Evolutionary conservation across 2,888 invertebrate species (phyloP).

Genomic region (Himalopsyche japonica): DNA sequence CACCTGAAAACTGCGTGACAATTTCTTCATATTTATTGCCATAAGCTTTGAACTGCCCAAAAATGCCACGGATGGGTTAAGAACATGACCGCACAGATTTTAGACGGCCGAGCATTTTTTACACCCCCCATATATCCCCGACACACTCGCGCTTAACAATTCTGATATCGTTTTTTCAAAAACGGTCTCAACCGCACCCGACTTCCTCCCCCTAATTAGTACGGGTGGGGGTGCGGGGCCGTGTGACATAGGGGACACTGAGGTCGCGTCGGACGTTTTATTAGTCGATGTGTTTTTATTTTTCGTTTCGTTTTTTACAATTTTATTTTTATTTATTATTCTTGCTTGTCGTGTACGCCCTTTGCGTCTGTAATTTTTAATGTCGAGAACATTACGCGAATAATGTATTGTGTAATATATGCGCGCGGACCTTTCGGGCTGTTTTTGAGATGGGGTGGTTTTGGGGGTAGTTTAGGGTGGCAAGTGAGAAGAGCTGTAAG

Average conservation of each 20-base stretch:
- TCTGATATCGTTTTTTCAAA: slow-evolving; percentile 4
- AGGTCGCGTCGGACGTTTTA: neutral
- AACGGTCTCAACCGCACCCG: neutral
- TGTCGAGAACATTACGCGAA: neutral
- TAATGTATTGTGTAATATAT: neutral
- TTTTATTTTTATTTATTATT: neutral
- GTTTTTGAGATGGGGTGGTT: neutral
- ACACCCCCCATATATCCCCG: neutral
- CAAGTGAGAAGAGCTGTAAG: neutral
- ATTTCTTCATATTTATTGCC: neutral
- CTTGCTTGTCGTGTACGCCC: neutral
- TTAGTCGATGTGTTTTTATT: slow-evolving; percentile 1
- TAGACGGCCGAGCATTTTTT: neutral
- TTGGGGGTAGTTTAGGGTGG: neutral
- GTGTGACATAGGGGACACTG: neutral
- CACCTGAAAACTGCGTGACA: no score
- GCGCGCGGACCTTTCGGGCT: neutral
- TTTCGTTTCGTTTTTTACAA: neutral
- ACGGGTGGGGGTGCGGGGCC: neutral
- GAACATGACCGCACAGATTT: neutral
- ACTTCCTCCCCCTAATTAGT: neutral
- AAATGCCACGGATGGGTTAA: neutral
- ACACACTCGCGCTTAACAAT: neutral
- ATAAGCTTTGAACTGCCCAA: neutral
- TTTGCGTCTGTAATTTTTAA: slow-evolving; percentile 5